Evolutionary conservation across 2,888 invertebrate species (phyloP), one percentile per base, ranked within the genome.

Genomic region (Steinernema scapterisci): DNA sequence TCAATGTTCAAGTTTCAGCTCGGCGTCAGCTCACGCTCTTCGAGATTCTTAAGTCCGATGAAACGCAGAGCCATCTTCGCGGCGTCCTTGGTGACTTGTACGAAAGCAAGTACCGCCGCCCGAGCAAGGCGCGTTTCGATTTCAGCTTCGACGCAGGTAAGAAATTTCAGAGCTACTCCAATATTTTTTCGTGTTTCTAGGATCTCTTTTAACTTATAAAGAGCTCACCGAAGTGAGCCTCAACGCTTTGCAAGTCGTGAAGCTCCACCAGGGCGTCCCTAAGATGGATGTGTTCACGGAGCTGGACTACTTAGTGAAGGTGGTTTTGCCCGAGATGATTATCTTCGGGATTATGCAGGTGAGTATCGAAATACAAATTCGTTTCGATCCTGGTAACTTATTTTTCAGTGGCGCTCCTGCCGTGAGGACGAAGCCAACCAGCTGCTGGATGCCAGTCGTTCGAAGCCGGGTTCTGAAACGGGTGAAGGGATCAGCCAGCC

Each of bases 151-250:
- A 63, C 27, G 63, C 63, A 1, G 63, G 63, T 63, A 31, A 13
- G 27, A 38, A 9, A 38, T 16, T n/a, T n/a, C n/a, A n/a, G n/a
- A n/a, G n/a, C n/a, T n/a, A n/a, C n/a, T n/a, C 16, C 6, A 25
- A 27, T 56, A 1, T 54, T 19, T 16, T 9, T 21, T 48, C 19
- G 48, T 52, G 1, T 43, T 31, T 73, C 48, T 25, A 72, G 78
- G 73, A 19, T 71, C 48, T 1, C 46, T 76, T 13, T 54, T 78
- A 13, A 71, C 73, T 16, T 77, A 72, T 52, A 48, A 71, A 23
- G 79, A 79, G 19, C 46, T 76, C 16, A 74, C 63, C 16, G 63
- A 63, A n/a, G 7, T 63, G 1, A 27, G 63, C 9, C 31, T 63
- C 3, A 27, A 31, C 38, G 63, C 63, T 7, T 13, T 27, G 6